Conservation (phyloP, 2,797 vertebrate genomes). For the Danio aesculapii region DNA sequence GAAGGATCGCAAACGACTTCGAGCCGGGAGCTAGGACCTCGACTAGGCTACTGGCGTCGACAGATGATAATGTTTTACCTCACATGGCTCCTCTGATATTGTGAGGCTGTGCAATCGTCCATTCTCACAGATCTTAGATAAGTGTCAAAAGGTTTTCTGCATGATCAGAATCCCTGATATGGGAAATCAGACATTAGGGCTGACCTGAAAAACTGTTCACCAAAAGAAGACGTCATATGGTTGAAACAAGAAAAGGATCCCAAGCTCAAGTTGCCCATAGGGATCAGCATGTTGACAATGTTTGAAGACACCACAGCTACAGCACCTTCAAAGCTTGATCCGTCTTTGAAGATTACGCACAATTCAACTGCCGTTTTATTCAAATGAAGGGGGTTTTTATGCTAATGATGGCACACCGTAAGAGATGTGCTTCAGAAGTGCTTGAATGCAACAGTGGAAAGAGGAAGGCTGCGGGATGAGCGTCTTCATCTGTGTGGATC, state of each 20-base stretch:
- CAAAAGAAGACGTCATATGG: conserved; percentile 2
- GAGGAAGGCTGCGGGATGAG: conserved; percentile 9
- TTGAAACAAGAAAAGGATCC: conserved; percentile 46
- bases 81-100: conserved; percentile 3
- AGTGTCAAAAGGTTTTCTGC: not conserved
- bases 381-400: conserved; percentile 66
- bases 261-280: conserved; percentile 56
- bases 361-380: conserved; percentile 70
- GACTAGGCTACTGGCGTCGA: too few species aligned
- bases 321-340: conserved; percentile 75
- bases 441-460: conserved; percentile 31
- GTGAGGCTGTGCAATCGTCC: not conserved
- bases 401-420: conserved; percentile 54
- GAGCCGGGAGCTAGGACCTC: too few species aligned
- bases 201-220: conserved; percentile 1
- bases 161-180: conserved; percentile 6
- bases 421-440: conserved; percentile 31
- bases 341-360: conserved; percentile 76
- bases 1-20: too few species aligned
- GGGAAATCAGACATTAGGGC: conserved; percentile 26
- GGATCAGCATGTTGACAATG: conserved; percentile 66
- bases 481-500: conserved; percentile 29
- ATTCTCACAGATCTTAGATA: not conserved
- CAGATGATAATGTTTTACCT: not conserved
- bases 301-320: conserved; percentile 78